phyloP scores from a whole-genome alignment of 2,888 invertebrate species.

The Cosmorhoe ocellata region DNA sequence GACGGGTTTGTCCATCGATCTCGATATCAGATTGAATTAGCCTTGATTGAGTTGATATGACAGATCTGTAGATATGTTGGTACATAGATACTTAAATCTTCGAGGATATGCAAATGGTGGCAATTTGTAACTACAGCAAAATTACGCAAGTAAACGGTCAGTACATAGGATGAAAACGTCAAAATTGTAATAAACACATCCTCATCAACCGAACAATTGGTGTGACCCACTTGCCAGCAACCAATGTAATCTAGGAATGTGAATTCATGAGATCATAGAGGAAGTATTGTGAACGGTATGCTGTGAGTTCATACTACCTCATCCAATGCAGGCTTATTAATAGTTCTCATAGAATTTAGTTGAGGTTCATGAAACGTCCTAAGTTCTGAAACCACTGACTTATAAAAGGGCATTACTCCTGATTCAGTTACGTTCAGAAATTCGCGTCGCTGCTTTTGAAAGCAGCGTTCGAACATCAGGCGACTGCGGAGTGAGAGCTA shows the following conservation, averaged over 20 bases:
- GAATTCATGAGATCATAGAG: constrained; percentile 32
- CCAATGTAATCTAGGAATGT: constrained; percentile 12
- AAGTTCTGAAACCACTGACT: background rate
- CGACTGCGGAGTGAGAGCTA: background rate
- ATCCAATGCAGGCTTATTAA: too few relatives aligned
- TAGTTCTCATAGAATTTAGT: too few relatives aligned
- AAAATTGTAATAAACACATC: constrained; percentile 29
- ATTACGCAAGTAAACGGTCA: too few relatives aligned
- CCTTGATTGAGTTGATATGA: too few relatives aligned
- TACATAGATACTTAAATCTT: too few relatives aligned
- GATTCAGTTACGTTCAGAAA: constrained; percentile 2
- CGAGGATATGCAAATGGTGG: too few relatives aligned
- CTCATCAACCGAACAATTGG: constrained; percentile 32
- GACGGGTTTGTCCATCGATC: too few relatives aligned
- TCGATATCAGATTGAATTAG: too few relatives aligned
- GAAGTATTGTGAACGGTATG: constrained; percentile 16
- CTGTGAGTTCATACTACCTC: background rate
- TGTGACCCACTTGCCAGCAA: constrained; percentile 27
- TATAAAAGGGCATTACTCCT: constrained; percentile 8
- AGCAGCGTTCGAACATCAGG: background rate
- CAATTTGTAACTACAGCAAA: too few relatives aligned
- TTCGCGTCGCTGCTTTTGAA: constrained; percentile 36
- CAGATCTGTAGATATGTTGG: too few relatives aligned
- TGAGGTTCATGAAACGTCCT: too few relatives aligned
- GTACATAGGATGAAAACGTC: constrained; percentile 17